phyloP scores from a whole-genome alignment of 1,140 invertebrate genomes.

The Drepana arcuata region DNA sequence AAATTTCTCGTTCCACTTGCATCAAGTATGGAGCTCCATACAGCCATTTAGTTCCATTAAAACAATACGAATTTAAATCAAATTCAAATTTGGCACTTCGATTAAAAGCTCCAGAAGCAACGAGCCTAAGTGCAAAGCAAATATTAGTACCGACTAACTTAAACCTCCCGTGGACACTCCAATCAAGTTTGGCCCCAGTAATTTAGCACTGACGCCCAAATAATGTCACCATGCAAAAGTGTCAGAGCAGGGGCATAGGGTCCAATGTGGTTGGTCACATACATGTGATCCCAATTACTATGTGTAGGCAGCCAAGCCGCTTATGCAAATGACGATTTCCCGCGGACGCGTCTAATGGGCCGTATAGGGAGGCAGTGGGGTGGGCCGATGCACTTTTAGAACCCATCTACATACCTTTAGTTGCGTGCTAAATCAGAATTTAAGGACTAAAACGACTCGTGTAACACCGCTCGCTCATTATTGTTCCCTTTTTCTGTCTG shows the following conservation, averaged over 20 bases:
- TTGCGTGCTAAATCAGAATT: no score
- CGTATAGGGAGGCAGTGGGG: conserved; percentile 31
- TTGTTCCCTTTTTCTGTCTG: no score
- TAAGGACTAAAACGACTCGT: no score
- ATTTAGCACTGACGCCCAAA: conserved; percentile 8
- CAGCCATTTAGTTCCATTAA: conserved; percentile 45
- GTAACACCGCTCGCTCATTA: no score
- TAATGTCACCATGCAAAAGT: conserved; percentile 11
- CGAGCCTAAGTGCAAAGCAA: conserved; percentile 60
- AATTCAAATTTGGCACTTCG: conserved; percentile 65
- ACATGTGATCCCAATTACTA: conserved; percentile 64
- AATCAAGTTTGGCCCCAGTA: conserved; percentile 23
- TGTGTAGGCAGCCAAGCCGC: conserved; percentile 61
- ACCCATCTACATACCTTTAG: no score
- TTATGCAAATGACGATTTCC: conserved; percentile 68
- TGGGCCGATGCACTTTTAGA: conserved; percentile 46
- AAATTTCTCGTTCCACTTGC: conserved; percentile 35
- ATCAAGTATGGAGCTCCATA: conserved; percentile 24
- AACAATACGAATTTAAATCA: conserved; percentile 59
- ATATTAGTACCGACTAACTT: conserved; percentile 52
- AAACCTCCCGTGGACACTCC: conserved; percentile 36
- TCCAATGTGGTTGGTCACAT: conserved; percentile 35
- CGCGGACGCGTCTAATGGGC: conserved; percentile 63
- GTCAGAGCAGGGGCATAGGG: conserved; percentile 15
- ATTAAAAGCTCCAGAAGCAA: conserved; percentile 61